Conservation (phyloP, 2,113 vertebrate genomes). For the Atlantisia rogersi region DNA sequence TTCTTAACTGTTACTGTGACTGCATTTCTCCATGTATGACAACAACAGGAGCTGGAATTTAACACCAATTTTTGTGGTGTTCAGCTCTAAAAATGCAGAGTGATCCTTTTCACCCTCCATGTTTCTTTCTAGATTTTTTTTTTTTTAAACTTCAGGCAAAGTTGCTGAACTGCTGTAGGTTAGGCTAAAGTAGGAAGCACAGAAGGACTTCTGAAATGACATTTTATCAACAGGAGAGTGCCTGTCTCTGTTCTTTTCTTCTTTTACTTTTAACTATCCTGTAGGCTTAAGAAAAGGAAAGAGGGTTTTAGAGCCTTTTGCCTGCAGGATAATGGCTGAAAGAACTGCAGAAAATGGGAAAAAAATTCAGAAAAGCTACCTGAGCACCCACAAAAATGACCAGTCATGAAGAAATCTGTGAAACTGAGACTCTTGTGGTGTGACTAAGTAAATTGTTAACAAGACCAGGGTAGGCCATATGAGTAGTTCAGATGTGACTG, state of each 20-base stretch:
- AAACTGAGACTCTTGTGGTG: neutral
- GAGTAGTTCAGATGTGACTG: neutral
- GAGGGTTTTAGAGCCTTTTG: constrained; percentile 21
- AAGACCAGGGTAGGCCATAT: neutral
- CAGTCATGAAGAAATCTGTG: neutral
- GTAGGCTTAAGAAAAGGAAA: constrained; percentile 14
- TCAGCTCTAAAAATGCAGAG: neutral
- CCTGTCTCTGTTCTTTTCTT: constrained; percentile 1
- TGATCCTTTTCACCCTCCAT: neutral
- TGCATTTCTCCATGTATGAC: neutral
- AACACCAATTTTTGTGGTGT: neutral
- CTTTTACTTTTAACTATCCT: constrained; percentile 28
- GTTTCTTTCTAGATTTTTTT: neutral
- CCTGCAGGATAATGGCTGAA: constrained; percentile 24
- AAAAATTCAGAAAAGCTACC: neutral
- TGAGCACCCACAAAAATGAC: neutral
- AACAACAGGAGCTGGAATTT: neutral
- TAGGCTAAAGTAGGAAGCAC: neutral
- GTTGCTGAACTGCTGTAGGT: neutral
- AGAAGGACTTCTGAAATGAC: constrained; percentile 8
- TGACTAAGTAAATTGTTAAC: neutral
- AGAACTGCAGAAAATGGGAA: constrained; percentile 33
- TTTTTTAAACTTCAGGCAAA: neutral
- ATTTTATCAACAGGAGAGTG: constrained; percentile 1
- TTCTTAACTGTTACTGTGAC: neutral